A percentile compares a stretch with the other conserved stretches of the same genome.
These are phyloP conservation scores for Tachina grossa DNA, from an alignment of 2,888 invertebrate species.

Conservation along the genomic window DNA sequence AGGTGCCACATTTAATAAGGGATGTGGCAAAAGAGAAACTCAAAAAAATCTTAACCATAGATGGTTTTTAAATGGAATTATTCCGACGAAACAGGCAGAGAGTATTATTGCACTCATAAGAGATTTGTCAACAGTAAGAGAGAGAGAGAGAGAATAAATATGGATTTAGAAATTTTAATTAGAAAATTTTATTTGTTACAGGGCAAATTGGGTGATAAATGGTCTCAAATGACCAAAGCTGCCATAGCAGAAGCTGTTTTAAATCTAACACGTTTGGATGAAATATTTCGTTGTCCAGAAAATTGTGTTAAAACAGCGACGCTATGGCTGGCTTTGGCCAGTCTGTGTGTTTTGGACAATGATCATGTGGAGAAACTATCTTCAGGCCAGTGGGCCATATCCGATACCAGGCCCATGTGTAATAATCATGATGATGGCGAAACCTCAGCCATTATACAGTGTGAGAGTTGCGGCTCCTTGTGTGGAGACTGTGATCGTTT, in stretches of 20 bases:
- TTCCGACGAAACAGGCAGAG: slow-evolving; percentile 93
- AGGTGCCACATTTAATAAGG: slow-evolving; percentile 32
- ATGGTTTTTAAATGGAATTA: slow-evolving; percentile 95
- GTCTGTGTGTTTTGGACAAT: slow-evolving; percentile 95
- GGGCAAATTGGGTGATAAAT: slow-evolving; percentile 93
- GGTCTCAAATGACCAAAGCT: slow-evolving; percentile 94
- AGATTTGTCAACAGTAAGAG: slow-evolving; percentile 94
- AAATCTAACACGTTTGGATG: slow-evolving; percentile 91
- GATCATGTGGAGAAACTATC: slow-evolving; percentile 93
- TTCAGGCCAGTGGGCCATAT: slow-evolving; percentile 89
- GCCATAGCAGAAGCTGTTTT: slow-evolving; percentile 94
- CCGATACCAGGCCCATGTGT: slow-evolving; percentile 90
- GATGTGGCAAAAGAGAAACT: slow-evolving; percentile 75
- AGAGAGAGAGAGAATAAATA: slow-evolving; percentile 75
- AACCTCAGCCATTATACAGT: slow-evolving; percentile 96
- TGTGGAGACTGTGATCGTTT: slow-evolving; percentile 98
- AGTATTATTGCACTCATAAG: slow-evolving; percentile 93
- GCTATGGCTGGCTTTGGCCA: slow-evolving; percentile 96
- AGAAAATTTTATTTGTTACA: slow-evolving; percentile 79
- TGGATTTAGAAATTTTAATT: not conserved
- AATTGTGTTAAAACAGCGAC: slow-evolving; percentile 92
- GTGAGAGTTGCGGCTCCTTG: slow-evolving; percentile 94
- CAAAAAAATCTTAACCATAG: slow-evolving; percentile 82
- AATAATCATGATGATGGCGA: slow-evolving; percentile 98
- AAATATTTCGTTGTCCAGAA: slow-evolving; percentile 88